Evolutionary conservation across 1,140 invertebrate genomes (phyloP).

Genomic region (Theocolax elegans): DNA sequence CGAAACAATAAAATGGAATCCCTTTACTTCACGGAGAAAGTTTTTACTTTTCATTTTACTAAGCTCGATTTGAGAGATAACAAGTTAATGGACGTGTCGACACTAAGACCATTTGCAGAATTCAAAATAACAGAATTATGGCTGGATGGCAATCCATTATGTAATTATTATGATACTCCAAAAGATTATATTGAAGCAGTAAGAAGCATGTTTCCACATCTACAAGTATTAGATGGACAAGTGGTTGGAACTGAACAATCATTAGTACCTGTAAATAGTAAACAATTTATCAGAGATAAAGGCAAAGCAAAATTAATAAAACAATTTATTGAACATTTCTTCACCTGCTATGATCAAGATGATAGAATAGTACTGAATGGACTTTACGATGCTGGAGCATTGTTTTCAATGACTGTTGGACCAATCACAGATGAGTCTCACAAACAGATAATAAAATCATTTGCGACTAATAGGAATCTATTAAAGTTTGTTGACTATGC

Average conservation of each 20-base stretch:
- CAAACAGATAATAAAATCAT: constrained; percentile 56
- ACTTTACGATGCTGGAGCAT: constrained; percentile 60
- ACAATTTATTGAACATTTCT: constrained; percentile 64
- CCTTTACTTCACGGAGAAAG: constrained; percentile 55
- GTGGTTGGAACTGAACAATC: constrained; percentile 58
- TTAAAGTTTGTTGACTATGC: constrained; percentile 65
- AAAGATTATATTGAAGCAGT: constrained; percentile 59
- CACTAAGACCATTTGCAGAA: constrained; percentile 59
- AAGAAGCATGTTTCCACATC: constrained; percentile 55
- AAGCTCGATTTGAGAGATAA: constrained; percentile 60
- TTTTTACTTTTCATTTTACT: constrained; percentile 53
- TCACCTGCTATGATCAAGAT: constrained; percentile 61
- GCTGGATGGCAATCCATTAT: constrained; percentile 64
- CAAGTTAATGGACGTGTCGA: constrained; percentile 53
- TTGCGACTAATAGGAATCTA: constrained; percentile 60
- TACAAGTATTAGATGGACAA: constrained; percentile 61
- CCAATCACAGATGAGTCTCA: constrained; percentile 52
- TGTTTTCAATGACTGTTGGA: constrained; percentile 64
- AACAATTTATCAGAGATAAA: constrained; percentile 53
- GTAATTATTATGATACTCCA: constrained; percentile 48
- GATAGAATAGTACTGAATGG: constrained; percentile 61
- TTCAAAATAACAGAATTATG: constrained; percentile 62
- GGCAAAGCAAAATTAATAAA: constrained; percentile 54
- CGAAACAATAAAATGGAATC: constrained; percentile 54
- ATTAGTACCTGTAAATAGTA: constrained; percentile 49